phyloP scores from a whole-genome alignment of 2,888 invertebrate species.

The Drosophila anceps region DNA sequence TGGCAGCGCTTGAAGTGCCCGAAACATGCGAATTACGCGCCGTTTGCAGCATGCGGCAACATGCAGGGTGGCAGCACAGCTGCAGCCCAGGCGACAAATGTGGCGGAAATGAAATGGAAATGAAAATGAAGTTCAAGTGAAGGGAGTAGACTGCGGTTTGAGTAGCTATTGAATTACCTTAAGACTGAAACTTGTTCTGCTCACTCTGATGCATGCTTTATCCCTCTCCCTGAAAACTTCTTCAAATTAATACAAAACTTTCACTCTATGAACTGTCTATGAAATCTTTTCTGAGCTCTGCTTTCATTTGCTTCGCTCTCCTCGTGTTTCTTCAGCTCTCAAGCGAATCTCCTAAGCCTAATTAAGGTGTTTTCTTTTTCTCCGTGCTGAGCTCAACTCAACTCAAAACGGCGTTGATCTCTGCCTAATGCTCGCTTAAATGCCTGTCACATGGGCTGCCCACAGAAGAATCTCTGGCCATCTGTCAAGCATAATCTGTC shows the following conservation, averaged over 20 bases:
- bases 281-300: neutral
- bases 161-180: neutral
- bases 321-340: neutral
- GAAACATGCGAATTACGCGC: conserved; percentile 71
- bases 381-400: neutral
- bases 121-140: neutral
- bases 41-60: conserved; percentile 14
- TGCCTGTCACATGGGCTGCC: neutral
- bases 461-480: neutral
- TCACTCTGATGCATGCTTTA: neutral
- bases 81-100: conserved; percentile 45
- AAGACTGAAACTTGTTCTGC: too few relatives aligned
- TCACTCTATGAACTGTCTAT: neutral
- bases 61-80: neutral
- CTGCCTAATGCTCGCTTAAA: neutral
- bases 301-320: neutral
- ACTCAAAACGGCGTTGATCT: neutral
- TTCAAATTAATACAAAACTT: neutral
- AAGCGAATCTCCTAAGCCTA: neutral
- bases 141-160: neutral
- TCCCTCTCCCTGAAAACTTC: neutral
- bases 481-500: conserved; percentile 8
- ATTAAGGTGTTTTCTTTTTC: neutral
- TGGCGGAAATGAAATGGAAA: conserved; percentile 2
- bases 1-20: conserved; percentile 45